Evolutionary conservation across 2,113 vertebrate species (phyloP).

Genomic region (Thamnaconus septentrionalis): DNA sequence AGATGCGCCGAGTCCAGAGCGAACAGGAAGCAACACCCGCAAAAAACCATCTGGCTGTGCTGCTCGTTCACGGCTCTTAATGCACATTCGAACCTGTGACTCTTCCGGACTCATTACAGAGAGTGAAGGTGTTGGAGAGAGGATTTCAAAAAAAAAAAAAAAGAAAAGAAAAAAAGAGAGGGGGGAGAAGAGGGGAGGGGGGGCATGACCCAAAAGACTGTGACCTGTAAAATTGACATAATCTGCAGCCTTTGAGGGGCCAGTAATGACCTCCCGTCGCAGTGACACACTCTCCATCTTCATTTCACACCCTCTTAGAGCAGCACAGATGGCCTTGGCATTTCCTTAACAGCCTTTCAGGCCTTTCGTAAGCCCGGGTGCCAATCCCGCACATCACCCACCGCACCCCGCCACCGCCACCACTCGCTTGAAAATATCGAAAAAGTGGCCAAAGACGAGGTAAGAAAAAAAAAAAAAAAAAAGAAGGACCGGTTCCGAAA

Average conservation of each 20-base stretch:
- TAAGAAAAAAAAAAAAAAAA: neutral
- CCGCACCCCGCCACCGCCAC: neutral
- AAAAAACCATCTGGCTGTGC: constrained; percentile 48
- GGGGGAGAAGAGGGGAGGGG: too few relatives aligned
- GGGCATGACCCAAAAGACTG: constrained; percentile 56
- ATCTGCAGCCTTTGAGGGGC: constrained; percentile 64
- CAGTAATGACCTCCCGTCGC: constrained; percentile 69
- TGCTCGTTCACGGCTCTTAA: constrained; percentile 13
- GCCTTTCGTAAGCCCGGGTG: constrained; percentile 31
- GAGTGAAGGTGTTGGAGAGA: constrained; percentile 50
- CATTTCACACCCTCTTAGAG: constrained; percentile 72
- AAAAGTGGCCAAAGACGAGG: too few relatives aligned
- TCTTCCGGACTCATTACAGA: constrained; percentile 57
- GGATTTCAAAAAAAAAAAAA: constrained; percentile 39
- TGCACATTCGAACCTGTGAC: constrained; percentile 44
- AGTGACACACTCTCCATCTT: constrained; percentile 66
- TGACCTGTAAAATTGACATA: constrained; percentile 74
- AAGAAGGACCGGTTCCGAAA: too few relatives aligned
- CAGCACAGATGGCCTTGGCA: constrained; percentile 68
- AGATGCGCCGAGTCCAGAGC: constrained; percentile 15
- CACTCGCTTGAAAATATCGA: constrained; percentile 5
- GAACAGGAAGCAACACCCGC: constrained; percentile 25
- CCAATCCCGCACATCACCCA: constrained; percentile 25
- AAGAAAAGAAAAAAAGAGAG: constrained; percentile 30
- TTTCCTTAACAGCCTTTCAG: constrained; percentile 59